Percentiles rank a stretch among this genome's conserved stretches.
phyloP scores from a whole-genome alignment of 2,797 vertebrate species.

The Poeciliopsis infans region DNA sequence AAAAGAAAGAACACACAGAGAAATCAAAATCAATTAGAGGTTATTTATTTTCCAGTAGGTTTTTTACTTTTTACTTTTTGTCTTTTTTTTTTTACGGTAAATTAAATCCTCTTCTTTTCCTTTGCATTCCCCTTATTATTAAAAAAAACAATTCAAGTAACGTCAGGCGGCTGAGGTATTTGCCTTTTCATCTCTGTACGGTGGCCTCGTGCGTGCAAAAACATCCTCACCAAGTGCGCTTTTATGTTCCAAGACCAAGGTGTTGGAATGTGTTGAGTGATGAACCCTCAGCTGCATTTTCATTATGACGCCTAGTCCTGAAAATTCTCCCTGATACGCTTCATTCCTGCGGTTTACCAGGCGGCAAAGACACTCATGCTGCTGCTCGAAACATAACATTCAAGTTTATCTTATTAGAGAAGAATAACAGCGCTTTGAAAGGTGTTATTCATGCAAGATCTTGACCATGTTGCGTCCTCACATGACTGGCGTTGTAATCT shows the following conservation, averaged over 20 bases:
- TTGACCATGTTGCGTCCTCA: background rate
- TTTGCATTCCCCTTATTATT: background rate
- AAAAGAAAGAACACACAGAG: background rate
- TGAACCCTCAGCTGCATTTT: background rate
- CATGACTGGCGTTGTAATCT: background rate
- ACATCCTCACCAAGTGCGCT: background rate
- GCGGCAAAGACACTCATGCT: conserved; percentile 30
- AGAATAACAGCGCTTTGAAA: conserved; percentile 1
- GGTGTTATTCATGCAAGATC: background rate
- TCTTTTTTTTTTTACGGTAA: no score
- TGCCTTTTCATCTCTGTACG: background rate
- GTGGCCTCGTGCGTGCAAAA: background rate
- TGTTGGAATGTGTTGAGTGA: background rate
- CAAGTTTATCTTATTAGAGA: conserved; percentile 18
- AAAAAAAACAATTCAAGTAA: background rate
- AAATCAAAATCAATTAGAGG: background rate
- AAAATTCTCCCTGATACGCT: background rate
- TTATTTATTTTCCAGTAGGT: background rate
- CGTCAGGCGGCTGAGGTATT: background rate
- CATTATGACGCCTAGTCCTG: background rate
- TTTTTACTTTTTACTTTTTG: no score
- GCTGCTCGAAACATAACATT: conserved; percentile 8
- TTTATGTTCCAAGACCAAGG: background rate
- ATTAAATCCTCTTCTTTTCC: background rate
- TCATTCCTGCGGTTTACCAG: conserved; percentile 14